Evolutionary conservation across 2,888 invertebrate species (phyloP).

Genomic region (Apamea crenata): DNA sequence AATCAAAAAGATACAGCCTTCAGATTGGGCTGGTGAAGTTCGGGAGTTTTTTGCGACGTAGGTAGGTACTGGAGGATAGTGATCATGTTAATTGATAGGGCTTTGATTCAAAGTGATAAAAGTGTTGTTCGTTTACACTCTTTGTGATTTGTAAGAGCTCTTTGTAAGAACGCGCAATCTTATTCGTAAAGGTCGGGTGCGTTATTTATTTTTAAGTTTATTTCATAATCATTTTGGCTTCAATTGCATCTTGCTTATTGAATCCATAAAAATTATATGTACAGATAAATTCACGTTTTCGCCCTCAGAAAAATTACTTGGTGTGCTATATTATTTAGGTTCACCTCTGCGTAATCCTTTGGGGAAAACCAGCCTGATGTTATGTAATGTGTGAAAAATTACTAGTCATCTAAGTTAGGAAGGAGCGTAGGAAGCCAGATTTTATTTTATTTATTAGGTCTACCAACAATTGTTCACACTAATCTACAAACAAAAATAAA

Average conservation of each 20-base stretch:
- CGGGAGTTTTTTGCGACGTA: constrained; percentile 67
- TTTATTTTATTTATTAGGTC: too few species aligned
- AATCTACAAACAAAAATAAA: too few species aligned
- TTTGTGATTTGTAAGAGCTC: not conserved
- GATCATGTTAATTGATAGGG: constrained; percentile 50
- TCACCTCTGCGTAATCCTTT: not conserved
- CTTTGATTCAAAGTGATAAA: constrained; percentile 43
- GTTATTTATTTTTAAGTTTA: too few species aligned
- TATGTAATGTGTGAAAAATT: not conserved
- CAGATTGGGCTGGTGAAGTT: constrained; percentile 68
- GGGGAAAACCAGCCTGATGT: too few species aligned
- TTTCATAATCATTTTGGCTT: too few species aligned
- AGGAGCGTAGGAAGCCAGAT: too few species aligned
- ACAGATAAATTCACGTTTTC: not conserved
- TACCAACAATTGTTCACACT: too few species aligned
- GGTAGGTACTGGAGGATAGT: constrained; percentile 5
- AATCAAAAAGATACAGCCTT: constrained; percentile 84
- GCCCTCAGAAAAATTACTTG: not conserved
- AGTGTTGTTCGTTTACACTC: constrained; percentile 31
- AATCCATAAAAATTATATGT: not conserved
- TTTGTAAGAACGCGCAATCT: not conserved
- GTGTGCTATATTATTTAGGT: not conserved
- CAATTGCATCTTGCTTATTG: too few species aligned
- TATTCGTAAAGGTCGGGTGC: not conserved
- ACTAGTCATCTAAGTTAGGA: not conserved